A percentile compares a stretch with the other conserved stretches of the same genome.
These are phyloP conservation scores for Ceyx margarethae DNA, from an alignment of 2,113 vertebrate species.

Conservation along the genomic window DNA sequence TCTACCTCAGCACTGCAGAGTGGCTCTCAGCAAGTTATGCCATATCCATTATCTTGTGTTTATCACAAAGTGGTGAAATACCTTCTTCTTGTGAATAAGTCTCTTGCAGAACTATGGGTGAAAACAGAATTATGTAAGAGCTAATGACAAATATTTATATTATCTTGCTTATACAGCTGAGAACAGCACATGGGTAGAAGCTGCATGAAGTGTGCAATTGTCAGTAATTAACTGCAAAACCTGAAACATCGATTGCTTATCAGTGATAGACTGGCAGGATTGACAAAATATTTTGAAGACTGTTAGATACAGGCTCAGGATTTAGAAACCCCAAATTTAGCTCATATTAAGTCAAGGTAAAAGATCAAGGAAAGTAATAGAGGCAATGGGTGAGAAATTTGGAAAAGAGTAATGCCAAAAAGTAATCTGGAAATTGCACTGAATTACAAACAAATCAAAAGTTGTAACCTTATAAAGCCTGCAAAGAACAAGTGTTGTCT, in stretches of 20 bases:
- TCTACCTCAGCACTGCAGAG: not conserved
- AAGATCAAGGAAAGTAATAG: not conserved
- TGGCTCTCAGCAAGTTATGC: not conserved
- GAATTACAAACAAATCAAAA: not conserved
- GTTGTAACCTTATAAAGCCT: accelerated
- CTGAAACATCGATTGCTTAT: not conserved
- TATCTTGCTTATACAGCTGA: not conserved
- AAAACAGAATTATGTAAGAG: not conserved
- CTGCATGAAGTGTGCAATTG: not conserved
- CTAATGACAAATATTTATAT: not conserved
- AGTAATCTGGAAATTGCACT: not conserved
- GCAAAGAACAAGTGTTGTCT: not conserved
- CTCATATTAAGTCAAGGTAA: not conserved
- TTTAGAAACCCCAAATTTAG: not conserved
- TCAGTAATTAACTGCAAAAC: not conserved
- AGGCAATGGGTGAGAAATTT: not conserved
- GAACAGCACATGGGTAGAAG: not conserved
- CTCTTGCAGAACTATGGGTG: not conserved
- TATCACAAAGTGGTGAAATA: not conserved
- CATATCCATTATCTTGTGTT: accelerated
- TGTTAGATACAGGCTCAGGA: not conserved
- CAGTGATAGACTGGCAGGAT: not conserved
- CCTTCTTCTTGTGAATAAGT: not conserved
- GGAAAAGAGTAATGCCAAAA: not conserved
- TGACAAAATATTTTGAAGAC: not conserved